Evolutionary conservation across 2,113 vertebrate genomes (phyloP), one percentile per base, ranked within the genome.

Genomic region (Gasterosteus aculeatus): DNA sequence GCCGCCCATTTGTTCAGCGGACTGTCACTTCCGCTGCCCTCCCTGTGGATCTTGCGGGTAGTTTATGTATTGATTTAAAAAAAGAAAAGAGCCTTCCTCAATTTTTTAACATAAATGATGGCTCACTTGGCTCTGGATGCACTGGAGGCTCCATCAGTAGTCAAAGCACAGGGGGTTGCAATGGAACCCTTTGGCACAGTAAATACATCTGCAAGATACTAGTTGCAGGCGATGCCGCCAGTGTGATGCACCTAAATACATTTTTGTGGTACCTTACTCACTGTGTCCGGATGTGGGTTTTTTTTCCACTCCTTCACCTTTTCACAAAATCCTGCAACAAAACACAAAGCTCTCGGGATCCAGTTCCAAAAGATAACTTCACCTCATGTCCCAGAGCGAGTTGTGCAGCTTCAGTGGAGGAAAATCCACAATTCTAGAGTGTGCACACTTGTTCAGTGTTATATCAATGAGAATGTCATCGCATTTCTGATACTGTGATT

Each of bases 61-160:
- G 87, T 93, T 93, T 92, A 91, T 92, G 85, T 92, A 94, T 93
- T 91, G 93, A 94, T 94, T 93, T 91, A 92, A 90, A 38, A 93
- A 90, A 38, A 93, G 89, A 87, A 62, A 85, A 63, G 80, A 81
- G 87, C 85, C 71, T 81, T 80, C 82, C 77, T 88, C 86, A 70
- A 85, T 92, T 91, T 93, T 87, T 88, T 87, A 83, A 63, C 80
- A 89, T 93, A 92, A 91, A 90, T 91, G 91, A 93, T 90, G 87
- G 90, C 89, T 93, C 88, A 84, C 83, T 91, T 72, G 60, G 84
- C 83, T 82, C 49, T 33, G 33, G 69, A 62, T 74, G 77, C 78
- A 59, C 72, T 14, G 72, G 59, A 65, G 61, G 33, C 88, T 73
- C 69, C 72, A 75, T 85, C 85, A 56, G 74, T 72, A 82, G 77